phyloP scores from a whole-genome alignment of 2,113 vertebrate genomes.

The Spheniscus mendiculus region DNA sequence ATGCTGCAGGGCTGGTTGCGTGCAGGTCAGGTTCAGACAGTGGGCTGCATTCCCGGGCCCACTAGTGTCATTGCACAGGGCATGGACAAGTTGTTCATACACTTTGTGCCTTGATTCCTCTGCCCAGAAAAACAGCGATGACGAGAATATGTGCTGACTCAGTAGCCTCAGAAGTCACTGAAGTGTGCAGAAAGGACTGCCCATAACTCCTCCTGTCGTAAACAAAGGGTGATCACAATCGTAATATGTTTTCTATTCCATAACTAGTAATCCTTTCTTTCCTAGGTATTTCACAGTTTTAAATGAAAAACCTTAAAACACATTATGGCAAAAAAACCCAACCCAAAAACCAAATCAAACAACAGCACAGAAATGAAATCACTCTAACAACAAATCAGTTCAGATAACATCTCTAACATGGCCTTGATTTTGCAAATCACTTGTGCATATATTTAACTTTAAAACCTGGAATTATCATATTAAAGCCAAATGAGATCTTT shows the following conservation, averaged over 20 bases:
- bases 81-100: not conserved
- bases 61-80: no score
- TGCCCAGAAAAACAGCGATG: not conserved
- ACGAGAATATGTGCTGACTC: not conserved
- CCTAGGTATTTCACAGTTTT: not conserved
- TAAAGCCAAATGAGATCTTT: not conserved
- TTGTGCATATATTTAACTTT: not conserved
- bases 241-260: not conserved
- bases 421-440: not conserved
- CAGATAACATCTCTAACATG: not conserved
- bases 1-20: not conserved
- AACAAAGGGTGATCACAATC: not conserved
- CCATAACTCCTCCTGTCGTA: not conserved
- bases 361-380: not conserved
- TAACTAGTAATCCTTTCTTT: not conserved
- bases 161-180: not conserved
- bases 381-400: not conserved
- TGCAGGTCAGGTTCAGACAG: not conserved
- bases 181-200: not conserved
- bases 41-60: accelerated
- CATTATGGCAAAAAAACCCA: not conserved
- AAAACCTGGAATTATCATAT: not conserved
- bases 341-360: no score
- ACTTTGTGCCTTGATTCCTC: not conserved
- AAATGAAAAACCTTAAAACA: not conserved